A percentile compares a stretch with the other conserved stretches of the same genome.
These are phyloP conservation scores for Glyphotaelius pellucidus DNA, from an alignment of 2,888 invertebrate species.

Conservation along the genomic window DNA sequence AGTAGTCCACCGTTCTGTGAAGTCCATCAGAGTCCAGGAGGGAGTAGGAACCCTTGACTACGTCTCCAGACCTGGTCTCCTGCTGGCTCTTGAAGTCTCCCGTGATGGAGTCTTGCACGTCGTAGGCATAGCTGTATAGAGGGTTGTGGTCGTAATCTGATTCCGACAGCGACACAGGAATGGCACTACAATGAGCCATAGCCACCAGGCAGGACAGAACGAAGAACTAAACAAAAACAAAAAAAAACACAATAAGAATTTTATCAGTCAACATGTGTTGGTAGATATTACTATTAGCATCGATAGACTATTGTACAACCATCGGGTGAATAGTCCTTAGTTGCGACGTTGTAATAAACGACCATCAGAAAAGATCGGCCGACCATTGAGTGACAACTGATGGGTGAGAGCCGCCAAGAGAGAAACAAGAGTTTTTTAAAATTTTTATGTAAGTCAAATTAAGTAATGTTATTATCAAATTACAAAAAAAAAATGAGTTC, in stretches of 20 bases:
- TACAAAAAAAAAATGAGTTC: too few relatives aligned
- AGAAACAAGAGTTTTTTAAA: too few relatives aligned
- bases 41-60: conserved; percentile 59
- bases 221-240: conserved; percentile 71
- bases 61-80: conserved; percentile 49
- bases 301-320: too few relatives aligned
- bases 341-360: too few relatives aligned
- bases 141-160: conserved; percentile 69
- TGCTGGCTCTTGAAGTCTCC: conserved; percentile 55
- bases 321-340: too few relatives aligned
- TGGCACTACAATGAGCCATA: conserved; percentile 73
- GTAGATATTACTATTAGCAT: too few relatives aligned
- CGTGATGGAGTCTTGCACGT: conserved; percentile 69
- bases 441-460: too few relatives aligned
- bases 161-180: conserved; percentile 72
- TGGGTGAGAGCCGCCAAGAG: too few relatives aligned
- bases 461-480: too few relatives aligned
- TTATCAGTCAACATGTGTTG: neutral
- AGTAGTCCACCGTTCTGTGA: conserved; percentile 50
- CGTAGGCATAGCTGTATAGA: conserved; percentile 71
- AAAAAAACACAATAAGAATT: neutral
- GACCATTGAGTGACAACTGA: too few relatives aligned
- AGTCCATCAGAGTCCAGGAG: conserved; percentile 69
- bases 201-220: conserved; percentile 70
- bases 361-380: too few relatives aligned